These are phyloP conservation scores for Ctena decussata DNA, from an alignment of 2,888 invertebrate species.

Conservation along the genomic window DNA sequence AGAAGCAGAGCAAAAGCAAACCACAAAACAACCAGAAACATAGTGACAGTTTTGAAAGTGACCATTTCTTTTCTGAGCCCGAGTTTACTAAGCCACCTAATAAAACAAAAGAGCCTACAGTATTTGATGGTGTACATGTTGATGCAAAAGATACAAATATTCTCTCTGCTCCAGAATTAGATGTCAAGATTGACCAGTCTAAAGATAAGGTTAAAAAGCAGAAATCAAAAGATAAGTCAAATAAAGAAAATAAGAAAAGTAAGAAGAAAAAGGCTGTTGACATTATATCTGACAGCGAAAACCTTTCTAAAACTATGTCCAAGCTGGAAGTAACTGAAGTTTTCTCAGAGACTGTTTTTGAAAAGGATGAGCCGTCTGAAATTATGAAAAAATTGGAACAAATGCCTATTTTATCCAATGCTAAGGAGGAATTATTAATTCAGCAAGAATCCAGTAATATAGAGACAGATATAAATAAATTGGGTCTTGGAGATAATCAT, in stretches of 20 bases:
- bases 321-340: slow-evolving; percentile 58
- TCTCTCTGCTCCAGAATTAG: slow-evolving; percentile 17
- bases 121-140: not conserved
- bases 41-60: slow-evolving; percentile 51
- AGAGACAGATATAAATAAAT: not conserved
- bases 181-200: not conserved
- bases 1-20: slow-evolving; percentile 21
- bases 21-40: slow-evolving; percentile 29
- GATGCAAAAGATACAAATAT: not conserved
- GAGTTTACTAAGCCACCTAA: slow-evolving; percentile 18
- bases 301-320: slow-evolving; percentile 34
- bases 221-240: slow-evolving; percentile 55
- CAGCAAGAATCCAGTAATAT: not conserved
- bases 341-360: slow-evolving; percentile 56
- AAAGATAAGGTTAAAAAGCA: slow-evolving; percentile 43
- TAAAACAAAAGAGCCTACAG: not conserved
- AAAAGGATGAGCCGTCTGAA: slow-evolving; percentile 53
- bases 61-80: slow-evolving; percentile 51
- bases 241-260: slow-evolving; percentile 51
- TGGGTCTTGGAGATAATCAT: slow-evolving; percentile 41
- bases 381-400: slow-evolving; percentile 61
- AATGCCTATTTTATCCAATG: slow-evolving; percentile 51
- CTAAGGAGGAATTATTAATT: slow-evolving; percentile 49
- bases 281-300: slow-evolving; percentile 47
- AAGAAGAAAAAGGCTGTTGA: slow-evolving; percentile 51